Evolutionary conservation across 2,113 vertebrate species (phyloP).

Genomic region (Cyphomyrus discorhynchus): DNA sequence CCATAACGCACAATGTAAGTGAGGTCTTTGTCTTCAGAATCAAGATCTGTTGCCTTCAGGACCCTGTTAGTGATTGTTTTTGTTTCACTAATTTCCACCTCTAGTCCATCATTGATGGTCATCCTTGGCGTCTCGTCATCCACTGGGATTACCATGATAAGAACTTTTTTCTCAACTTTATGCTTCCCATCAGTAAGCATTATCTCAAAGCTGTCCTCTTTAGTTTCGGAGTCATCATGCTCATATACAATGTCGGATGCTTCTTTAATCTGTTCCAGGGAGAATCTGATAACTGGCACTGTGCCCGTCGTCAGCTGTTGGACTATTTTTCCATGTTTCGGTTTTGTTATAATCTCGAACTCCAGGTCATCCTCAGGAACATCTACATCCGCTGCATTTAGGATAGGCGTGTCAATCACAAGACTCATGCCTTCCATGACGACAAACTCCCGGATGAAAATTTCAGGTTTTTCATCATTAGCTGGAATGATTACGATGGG

Average conservation of each 20-base stretch:
- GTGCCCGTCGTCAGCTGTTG: slow-evolving; percentile 46
- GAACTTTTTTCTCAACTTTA: slow-evolving; percentile 42
- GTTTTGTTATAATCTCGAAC: slow-evolving; percentile 47
- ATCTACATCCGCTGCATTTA: slow-evolving; percentile 48
- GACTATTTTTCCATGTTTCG: slow-evolving; percentile 45
- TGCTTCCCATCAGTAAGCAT: slow-evolving; percentile 50
- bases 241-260: slow-evolving; percentile 54
- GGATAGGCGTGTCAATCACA: slow-evolving; percentile 49
- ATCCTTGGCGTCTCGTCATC: slow-evolving; percentile 51
- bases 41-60: slow-evolving; percentile 54
- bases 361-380: slow-evolving; percentile 42
- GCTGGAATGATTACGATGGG: slow-evolving; percentile 48
- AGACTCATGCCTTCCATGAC: slow-evolving; percentile 59
- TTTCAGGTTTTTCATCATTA: slow-evolving; percentile 52
- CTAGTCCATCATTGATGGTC: slow-evolving; percentile 44
- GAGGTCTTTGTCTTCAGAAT: slow-evolving; percentile 52
- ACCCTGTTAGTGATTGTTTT: slow-evolving; percentile 43
- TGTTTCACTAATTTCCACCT: slow-evolving; percentile 45
- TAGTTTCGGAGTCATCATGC: slow-evolving; percentile 55
- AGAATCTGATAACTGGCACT: slow-evolving; percentile 42
- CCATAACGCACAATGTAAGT: slow-evolving; percentile 47
- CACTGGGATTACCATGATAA: slow-evolving; percentile 46
- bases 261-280: slow-evolving; percentile 50
- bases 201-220: slow-evolving; percentile 53
- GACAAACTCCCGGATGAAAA: slow-evolving; percentile 46